phyloP scores from a whole-genome alignment of 2,888 invertebrate species.

The Drosophila paracracens region DNA sequence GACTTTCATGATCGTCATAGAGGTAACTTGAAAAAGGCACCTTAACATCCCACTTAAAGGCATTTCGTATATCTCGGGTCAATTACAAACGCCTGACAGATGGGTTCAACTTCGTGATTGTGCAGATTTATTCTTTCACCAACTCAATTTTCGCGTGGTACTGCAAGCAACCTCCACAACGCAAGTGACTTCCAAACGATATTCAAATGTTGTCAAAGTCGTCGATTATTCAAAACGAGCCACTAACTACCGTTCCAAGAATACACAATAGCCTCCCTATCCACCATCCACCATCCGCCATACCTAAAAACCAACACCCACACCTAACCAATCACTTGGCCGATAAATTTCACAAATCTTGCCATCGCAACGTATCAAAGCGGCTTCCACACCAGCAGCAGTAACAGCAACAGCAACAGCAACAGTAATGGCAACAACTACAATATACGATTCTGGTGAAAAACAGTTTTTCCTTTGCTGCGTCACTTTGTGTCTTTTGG shows the following conservation, averaged over 20 bases:
- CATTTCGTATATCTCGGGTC: conserved; percentile 59
- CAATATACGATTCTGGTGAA: conserved; percentile 58
- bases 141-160: conserved; percentile 51
- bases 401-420: conserved; percentile 17
- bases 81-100: conserved; percentile 75
- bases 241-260: conserved; percentile 75
- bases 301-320: conserved; percentile 37
- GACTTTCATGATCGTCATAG: conserved; percentile 17
- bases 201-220: conserved; percentile 80
- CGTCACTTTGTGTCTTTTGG: conserved; percentile 53
- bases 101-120: conserved; percentile 74
- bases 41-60: conserved; percentile 34
- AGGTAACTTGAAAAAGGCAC: conserved; percentile 36
- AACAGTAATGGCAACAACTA: conserved; percentile 30
- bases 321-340: conserved; percentile 75
- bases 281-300: conserved; percentile 5
- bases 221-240: conserved; percentile 71
- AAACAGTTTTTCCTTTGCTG: conserved; percentile 59
- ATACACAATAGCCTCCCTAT: conserved; percentile 36
- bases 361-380: conserved; percentile 71
- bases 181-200: conserved; percentile 58
- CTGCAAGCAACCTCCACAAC: conserved; percentile 17
- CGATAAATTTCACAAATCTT: conserved; percentile 83
- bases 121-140: conserved; percentile 70
- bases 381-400: conserved; percentile 27